These are phyloP conservation scores for Cavia aperea DNA, from an alignment of 2,113 vertebrate genomes.

Conservation along the genomic window DNA sequence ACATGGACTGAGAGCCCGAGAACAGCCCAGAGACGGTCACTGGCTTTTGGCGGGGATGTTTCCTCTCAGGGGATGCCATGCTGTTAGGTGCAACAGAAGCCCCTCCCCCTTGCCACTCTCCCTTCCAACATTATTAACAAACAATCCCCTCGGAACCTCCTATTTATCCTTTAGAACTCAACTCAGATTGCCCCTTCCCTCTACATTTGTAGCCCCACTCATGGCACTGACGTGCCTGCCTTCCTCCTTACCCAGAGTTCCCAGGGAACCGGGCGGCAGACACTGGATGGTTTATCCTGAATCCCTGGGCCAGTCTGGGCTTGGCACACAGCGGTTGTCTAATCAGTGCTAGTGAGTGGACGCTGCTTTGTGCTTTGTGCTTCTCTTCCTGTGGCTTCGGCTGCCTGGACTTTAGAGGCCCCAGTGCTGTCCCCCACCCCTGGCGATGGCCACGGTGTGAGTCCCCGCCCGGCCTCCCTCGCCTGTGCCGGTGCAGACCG, in stretches of 20 bases:
- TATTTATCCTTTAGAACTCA: not conserved
- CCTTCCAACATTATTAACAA: not conserved
- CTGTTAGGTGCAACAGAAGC: not conserved
- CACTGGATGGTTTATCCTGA: accelerated
- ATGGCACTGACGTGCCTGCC: accelerated
- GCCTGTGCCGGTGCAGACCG: accelerated
- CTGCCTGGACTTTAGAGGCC: not conserved
- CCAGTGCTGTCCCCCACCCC: not conserved
- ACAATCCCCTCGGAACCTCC: not conserved
- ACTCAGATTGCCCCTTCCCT: no score
- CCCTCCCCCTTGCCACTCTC: no score
- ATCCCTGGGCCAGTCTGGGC: not conserved
- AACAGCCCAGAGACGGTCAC: not conserved
- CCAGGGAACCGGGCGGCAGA: not conserved
- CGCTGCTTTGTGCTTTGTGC: not conserved
- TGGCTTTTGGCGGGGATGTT: not conserved
- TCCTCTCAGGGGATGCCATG: not conserved
- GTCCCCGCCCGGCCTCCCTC: not conserved
- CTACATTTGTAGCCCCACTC: accelerated
- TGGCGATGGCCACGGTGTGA: accelerated
- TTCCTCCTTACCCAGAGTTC: no score
- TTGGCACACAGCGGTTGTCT: not conserved
- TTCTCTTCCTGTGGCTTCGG: not conserved
- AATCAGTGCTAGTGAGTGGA: no score
- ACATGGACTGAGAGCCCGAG: not conserved